Percentiles rank a stretch among this genome's conserved stretches.
These are phyloP conservation scores for Sphaerophoria rueppellii DNA, from an alignment of 2,888 invertebrate genomes.

Conservation along the genomic window DNA sequence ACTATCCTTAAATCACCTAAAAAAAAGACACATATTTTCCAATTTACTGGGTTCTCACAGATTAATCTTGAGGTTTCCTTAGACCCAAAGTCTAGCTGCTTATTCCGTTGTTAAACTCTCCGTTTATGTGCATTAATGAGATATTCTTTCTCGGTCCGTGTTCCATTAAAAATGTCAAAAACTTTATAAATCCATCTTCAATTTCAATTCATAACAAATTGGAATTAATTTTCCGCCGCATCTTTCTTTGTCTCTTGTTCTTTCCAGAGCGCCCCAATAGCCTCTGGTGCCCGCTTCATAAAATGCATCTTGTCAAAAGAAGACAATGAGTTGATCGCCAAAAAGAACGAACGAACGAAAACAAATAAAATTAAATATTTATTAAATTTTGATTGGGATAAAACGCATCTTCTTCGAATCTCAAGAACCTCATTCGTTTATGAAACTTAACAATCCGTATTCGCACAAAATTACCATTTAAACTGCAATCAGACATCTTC, in stretches of 20 bases:
- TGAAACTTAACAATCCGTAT: conserved; percentile 62
- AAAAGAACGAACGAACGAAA: conserved; percentile 36
- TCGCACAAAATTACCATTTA: conserved; percentile 73
- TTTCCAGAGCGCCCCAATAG: conserved; percentile 6
- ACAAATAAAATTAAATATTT: conserved; percentile 72
- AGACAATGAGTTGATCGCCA: conserved; percentile 33
- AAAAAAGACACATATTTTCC: too few relatives aligned
- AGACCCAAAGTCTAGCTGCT: too few relatives aligned
- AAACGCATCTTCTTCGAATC: conserved; percentile 63
- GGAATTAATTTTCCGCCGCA: conserved; percentile 70
- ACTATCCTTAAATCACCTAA: too few relatives aligned
- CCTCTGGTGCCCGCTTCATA: conserved; percentile 35
- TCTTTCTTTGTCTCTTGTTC: conserved; percentile 61
- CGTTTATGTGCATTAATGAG: too few relatives aligned
- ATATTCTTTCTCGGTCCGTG: too few relatives aligned
- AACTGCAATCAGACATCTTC: conserved; percentile 70
- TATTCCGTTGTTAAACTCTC: too few relatives aligned
- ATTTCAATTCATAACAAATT: conserved; percentile 73
- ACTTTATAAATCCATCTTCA: conserved; percentile 65
- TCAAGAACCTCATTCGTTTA: not conserved
- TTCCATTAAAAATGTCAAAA: conserved; percentile 28
- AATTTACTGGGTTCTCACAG: too few relatives aligned
- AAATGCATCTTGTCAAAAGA: conserved; percentile 26
- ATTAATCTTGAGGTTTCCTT: too few relatives aligned
- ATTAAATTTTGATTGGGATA: conserved; percentile 72